phyloP scores from a whole-genome alignment of 2,888 invertebrate species.

The Rhingia rostrata region DNA sequence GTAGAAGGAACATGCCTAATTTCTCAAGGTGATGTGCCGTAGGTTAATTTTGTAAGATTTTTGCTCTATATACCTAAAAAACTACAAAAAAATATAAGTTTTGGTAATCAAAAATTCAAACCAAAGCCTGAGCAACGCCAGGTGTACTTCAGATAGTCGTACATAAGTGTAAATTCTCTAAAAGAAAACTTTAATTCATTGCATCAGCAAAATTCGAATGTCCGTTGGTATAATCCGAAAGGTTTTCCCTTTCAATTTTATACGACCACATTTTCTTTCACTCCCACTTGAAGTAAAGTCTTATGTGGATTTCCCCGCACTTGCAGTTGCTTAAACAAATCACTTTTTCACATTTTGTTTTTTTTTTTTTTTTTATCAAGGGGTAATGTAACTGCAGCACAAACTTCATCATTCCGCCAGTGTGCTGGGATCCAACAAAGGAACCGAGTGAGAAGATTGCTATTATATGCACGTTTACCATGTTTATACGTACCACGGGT shows the following conservation, averaged over 20 bases:
- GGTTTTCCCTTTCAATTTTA: slow-evolving; percentile 25
- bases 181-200: neutral
- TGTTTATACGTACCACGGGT: slow-evolving; percentile 7
- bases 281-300: neutral
- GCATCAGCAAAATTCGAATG: neutral
- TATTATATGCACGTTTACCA: slow-evolving; percentile 45
- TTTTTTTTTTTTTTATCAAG: slow-evolving; percentile 1
- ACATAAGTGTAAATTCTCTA: too few species aligned
- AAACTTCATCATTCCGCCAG: neutral
- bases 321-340: neutral
- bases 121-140: too few species aligned
- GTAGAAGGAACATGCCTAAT: too few species aligned
- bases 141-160: too few species aligned
- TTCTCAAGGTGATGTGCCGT: too few species aligned
- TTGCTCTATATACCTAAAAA: too few species aligned
- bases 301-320: slow-evolving; percentile 10
- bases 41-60: too few species aligned
- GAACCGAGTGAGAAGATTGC: slow-evolving; percentile 16
- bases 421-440: neutral
- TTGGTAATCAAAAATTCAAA: too few species aligned
- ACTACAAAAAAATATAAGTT: too few species aligned
- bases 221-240: neutral
- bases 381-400: slow-evolving; percentile 7
- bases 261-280: neutral
- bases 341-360: neutral